Percentiles rank a stretch among this genome's conserved stretches.
phyloP scores from a whole-genome alignment of 1,140 invertebrate species.

The Sarcophaga peregrina region DNA sequence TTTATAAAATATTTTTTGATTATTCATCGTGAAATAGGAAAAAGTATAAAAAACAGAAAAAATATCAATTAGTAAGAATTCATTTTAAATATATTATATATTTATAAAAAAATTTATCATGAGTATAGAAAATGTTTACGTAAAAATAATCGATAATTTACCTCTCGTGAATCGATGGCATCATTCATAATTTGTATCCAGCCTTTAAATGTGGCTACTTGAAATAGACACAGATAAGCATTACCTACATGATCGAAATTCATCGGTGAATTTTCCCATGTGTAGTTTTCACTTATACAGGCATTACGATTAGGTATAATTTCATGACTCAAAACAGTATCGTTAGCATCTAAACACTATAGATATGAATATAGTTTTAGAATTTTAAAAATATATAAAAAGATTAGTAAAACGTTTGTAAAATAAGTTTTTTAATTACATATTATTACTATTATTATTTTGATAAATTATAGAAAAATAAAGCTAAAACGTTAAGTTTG shows the following conservation, averaged over 20 bases:
- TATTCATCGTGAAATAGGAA: conserved; percentile 24
- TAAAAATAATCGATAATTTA: conserved; percentile 65
- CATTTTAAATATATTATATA: background rate
- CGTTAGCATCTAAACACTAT: conserved; percentile 88
- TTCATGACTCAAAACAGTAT: conserved; percentile 82
- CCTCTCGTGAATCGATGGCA: conserved; percentile 94
- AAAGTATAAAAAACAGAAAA: conserved; percentile 45
- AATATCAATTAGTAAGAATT: conserved; percentile 26
- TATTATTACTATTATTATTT: background rate
- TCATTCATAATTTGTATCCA: conserved; percentile 98
- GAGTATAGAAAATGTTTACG: background rate
- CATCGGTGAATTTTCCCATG: conserved; percentile 96
- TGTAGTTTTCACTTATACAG: conserved; percentile 88
- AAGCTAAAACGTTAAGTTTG: background rate
- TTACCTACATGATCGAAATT: conserved; percentile 99
- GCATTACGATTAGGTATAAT: conserved; percentile 87
- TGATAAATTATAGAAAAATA: background rate
- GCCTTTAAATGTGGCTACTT: conserved; percentile 97
- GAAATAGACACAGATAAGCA: conserved; percentile 96
- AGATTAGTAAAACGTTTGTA: too few relatives aligned
- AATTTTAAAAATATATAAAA: too few relatives aligned
- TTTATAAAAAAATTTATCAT: background rate
- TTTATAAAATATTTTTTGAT: background rate
- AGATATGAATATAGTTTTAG: conserved; percentile 55
- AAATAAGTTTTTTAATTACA: too few relatives aligned